A percentile compares a stretch with the other conserved stretches of the same genome.
Evolutionary conservation across 2,888 invertebrate genomes (phyloP).

Genomic region (Exocentrus adspersus): DNA sequence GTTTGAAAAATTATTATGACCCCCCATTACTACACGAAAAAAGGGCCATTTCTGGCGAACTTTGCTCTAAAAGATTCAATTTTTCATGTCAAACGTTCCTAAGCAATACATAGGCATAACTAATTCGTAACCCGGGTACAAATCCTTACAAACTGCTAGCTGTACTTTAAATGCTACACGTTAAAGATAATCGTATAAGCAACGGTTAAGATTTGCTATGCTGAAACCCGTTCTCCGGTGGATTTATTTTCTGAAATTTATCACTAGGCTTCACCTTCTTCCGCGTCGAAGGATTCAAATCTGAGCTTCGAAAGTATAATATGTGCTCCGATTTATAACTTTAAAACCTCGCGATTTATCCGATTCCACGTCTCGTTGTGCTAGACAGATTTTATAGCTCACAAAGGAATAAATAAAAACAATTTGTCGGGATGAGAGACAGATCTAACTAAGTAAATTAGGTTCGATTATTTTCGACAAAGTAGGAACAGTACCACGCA

Average conservation of each 20-base stretch:
- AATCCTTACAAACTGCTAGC: no score
- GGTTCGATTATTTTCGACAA: no score
- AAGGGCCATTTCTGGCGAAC: no score
- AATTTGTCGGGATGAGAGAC: no score
- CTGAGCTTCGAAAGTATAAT: not conserved
- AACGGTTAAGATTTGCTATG: not conserved
- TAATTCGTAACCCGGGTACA: no score
- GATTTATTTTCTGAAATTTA: slow-evolving; percentile 20
- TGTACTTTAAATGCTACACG: not conserved
- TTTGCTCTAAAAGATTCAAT: no score
- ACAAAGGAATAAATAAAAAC: not conserved
- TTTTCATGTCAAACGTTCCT: not conserved
- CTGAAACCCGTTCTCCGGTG: not conserved
- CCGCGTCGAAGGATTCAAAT: not conserved
- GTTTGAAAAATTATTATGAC: no score
- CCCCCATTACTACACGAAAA: no score
- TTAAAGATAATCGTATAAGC: not conserved
- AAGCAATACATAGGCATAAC: not conserved
- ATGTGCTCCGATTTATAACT: slow-evolving; percentile 16
- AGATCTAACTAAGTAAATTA: no score
- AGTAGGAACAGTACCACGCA: no score
- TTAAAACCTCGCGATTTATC: slow-evolving; percentile 17
- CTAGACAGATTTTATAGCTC: not conserved
- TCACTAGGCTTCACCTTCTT: slow-evolving; percentile 2
- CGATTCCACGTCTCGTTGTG: not conserved